Base-by-base conservation (phyloP, 1,140 invertebrate species). In the Drosophila parabipectinata region DNA sequence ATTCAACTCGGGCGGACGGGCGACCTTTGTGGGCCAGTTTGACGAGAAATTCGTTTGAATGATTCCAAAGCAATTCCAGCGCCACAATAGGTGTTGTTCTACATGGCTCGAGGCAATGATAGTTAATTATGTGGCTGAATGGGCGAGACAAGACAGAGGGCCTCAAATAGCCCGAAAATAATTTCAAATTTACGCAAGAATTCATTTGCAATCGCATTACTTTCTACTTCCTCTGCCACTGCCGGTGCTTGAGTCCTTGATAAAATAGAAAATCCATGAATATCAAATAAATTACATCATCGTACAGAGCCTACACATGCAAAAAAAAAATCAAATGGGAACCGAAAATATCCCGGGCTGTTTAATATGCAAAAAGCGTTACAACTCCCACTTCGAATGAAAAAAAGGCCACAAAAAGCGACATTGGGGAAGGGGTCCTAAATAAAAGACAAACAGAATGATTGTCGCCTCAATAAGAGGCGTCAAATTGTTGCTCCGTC, bases 281-380 rank as follows among this genome's bases (percentile, higher is more conserved):
- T 77, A 77, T 74, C 77, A 71, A 75, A 85, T 81, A 87, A 85
- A 85, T 85, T 85, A 84, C 81, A 84, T 84, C 81, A 84, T 85
- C 77, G 26, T 9, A 18, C 15, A 10, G 15, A 1, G 15, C 15
- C 15, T 9, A 21, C 18, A 21, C 52, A 57, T 59, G 59, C 48
- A 47, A 63, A 61, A 51, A 51, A 51, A 47, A 67, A 71, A 68
- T 56, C 67, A 80, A 82, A 64, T 74, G 56, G 60, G 60, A 77
- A 57, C 9, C 18, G 44, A 18, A 44, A 44, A 56, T 64, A 15
- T 10, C 59, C 63, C 32, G 3, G 64, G 50, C 74, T 81, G 64
- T 58, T 85, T 87, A 82, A 66, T 82, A 85, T 85, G 82, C 82
- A 69, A 72, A 85, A 59, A 69, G 69, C 78, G 71, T 62, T 60